Conservation (phyloP, 2,797 vertebrate species). For the Vespertilio murinus region DNA sequence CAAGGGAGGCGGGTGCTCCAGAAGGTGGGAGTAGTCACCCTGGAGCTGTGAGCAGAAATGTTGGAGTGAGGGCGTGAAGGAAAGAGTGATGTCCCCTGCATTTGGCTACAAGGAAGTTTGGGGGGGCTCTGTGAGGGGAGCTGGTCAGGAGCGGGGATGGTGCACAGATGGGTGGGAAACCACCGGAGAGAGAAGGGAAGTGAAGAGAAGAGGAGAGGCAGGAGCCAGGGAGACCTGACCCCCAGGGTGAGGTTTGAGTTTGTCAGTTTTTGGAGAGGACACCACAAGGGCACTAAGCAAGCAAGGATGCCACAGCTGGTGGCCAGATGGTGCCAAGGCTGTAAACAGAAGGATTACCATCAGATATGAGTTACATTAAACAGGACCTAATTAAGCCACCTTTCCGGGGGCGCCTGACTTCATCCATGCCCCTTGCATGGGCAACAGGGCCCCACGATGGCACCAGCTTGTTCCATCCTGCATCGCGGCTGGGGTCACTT, state of each 20-base stretch:
- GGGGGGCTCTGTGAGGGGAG: neutral
- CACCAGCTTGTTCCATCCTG: neutral
- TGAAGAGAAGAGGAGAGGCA: neutral
- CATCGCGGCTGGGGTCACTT: neutral
- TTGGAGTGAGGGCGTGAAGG: neutral
- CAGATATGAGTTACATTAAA: neutral
- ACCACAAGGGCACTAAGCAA: neutral
- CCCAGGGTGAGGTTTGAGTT: neutral
- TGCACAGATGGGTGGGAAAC: neutral
- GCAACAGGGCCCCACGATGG: neutral
- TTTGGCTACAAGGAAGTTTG: neutral
- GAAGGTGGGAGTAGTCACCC: neutral
- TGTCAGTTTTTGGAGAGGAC: neutral
- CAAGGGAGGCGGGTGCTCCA: neutral
- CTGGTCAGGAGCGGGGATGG: neutral
- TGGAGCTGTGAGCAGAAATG: neutral
- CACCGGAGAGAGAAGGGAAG: neutral
- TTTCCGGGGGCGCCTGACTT: neutral
- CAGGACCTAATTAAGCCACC: conserved; percentile 34
- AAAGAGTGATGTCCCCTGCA: neutral
- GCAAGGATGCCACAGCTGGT: neutral
- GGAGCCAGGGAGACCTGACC: accelerated
- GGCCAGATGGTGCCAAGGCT: conserved; percentile 6
- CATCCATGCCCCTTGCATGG: neutral
- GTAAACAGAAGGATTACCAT: neutral